Conservation (phyloP, 1,140 invertebrate genomes). For the Ladona fulva region DNA sequence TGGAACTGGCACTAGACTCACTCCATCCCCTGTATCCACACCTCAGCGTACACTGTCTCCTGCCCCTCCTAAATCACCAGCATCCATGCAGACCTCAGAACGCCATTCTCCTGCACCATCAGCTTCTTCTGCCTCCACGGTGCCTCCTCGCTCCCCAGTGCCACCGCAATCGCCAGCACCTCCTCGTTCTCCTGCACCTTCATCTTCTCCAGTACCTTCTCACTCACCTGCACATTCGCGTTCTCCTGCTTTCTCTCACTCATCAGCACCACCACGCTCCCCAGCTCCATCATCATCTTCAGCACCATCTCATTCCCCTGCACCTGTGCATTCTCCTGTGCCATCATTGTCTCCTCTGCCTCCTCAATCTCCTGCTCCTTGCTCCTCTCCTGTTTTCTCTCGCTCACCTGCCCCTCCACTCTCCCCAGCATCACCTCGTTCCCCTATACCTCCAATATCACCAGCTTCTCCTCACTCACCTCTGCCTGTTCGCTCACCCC, state of each 20-base stretch:
- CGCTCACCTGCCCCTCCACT: background rate
- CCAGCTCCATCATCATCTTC: background rate
- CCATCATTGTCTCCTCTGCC: background rate
- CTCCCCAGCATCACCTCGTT: background rate
- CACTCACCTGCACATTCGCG: background rate
- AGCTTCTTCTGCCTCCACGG: background rate
- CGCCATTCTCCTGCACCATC: background rate
- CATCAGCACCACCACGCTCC: background rate
- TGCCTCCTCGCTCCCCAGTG: background rate
- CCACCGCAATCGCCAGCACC: background rate
- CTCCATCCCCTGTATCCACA: background rate
- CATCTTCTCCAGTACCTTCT: background rate
- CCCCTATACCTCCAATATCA: background rate
- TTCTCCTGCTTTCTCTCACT: background rate
- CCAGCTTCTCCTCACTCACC: background rate
- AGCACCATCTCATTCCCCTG: background rate
- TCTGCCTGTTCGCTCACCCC: background rate
- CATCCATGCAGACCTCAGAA: background rate
- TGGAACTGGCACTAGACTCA: background rate
- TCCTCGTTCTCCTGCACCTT: background rate
- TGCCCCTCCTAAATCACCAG: background rate
- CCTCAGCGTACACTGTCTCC: background rate
- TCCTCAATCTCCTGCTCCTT: background rate
- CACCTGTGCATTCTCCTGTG: background rate
- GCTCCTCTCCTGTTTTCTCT: background rate